phyloP scores from a whole-genome alignment of 2,888 invertebrate genomes.

The Ecdyonurus torrentis region DNA sequence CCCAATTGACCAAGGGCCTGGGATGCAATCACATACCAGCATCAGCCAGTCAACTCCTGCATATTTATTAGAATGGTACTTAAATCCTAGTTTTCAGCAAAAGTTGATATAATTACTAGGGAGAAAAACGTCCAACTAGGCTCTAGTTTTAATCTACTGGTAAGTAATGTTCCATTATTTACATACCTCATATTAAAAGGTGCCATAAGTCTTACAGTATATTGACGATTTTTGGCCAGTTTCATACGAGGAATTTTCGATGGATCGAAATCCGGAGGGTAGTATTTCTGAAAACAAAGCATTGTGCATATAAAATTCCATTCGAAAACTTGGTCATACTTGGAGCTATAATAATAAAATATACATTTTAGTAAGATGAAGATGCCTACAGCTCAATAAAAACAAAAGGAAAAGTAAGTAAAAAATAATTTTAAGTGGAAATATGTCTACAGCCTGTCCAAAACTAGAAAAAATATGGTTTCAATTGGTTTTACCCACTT shows the following conservation, averaged over 20 bases:
- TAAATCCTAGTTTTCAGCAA: too few species aligned
- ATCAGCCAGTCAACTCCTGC: too few species aligned
- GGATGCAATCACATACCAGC: too few species aligned
- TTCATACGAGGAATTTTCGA: slow-evolving; percentile 97
- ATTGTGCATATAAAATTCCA: slow-evolving; percentile 9
- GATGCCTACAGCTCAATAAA: neutral
- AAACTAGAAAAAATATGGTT: too few species aligned
- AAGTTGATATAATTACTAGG: too few species aligned
- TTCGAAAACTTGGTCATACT: neutral
- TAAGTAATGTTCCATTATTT: neutral
- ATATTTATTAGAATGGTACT: too few species aligned
- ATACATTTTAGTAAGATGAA: neutral
- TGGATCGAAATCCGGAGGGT: slow-evolving; percentile 99
- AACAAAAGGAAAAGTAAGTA: slow-evolving; percentile 1
- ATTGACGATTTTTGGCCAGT: slow-evolving; percentile 87
- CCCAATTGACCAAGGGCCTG: too few species aligned
- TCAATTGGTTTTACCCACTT: too few species aligned
- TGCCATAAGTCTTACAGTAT: slow-evolving; percentile 97
- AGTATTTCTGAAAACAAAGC: slow-evolving; percentile 75
- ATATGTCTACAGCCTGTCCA: too few species aligned
- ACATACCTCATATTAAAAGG: slow-evolving; percentile 90
- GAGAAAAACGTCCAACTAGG: too few species aligned
- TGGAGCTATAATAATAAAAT: neutral
- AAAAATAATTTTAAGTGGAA: too few species aligned
- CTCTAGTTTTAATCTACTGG: too few species aligned